Base-by-base conservation (phyloP, 1,140 invertebrate species). In the Brachionus sp. region DNA sequence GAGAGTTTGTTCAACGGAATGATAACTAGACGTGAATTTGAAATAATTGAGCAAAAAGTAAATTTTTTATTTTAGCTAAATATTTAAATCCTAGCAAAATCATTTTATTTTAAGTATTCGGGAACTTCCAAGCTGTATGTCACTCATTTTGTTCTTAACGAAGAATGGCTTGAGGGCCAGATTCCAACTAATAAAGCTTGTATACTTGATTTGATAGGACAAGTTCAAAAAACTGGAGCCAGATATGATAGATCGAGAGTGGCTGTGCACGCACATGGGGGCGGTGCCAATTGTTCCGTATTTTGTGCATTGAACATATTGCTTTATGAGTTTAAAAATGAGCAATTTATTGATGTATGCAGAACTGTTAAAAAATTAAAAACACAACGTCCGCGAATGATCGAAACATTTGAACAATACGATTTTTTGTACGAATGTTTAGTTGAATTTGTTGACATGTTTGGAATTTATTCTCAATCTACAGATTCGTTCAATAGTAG, bases 341-440 rank as follows among this genome's bases (percentile, higher is more conserved):
- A 99, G 89, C 95, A 96, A n/a, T 95, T 98, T 9, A 94, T 99
- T 9, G 98, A 99, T 90, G 94, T 99, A 86, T 99, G 99, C 92
- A 96, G 98, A 90, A 98, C 96, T 3, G 96, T 98, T 64, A 93
- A 97, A 90, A 96, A 97, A 90, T 91, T 99, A 84, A 92, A 98
- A 87, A 98, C 97, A 82, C 96, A 99, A 90, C 92, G 98, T 85
- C 96, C 96, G 78, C 95, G 95, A 83, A 98, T 99, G 96, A 97
- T 99, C 84, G 97, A 99, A 90, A 98, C 96, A 85, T 96, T 98
- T 93, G 77, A 80, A 42, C 77, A 80, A 44, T 80, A 80, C 50
- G 77, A 80, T 33, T 80, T 62, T 80, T 80, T 80, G 19, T 80
- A 80, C 77, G 46, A 80, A 23, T 80, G 77, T 62, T 19, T 80